Base-by-base conservation (phyloP, 2,113 vertebrate genomes). In the Callocephalon fimbriatum region DNA sequence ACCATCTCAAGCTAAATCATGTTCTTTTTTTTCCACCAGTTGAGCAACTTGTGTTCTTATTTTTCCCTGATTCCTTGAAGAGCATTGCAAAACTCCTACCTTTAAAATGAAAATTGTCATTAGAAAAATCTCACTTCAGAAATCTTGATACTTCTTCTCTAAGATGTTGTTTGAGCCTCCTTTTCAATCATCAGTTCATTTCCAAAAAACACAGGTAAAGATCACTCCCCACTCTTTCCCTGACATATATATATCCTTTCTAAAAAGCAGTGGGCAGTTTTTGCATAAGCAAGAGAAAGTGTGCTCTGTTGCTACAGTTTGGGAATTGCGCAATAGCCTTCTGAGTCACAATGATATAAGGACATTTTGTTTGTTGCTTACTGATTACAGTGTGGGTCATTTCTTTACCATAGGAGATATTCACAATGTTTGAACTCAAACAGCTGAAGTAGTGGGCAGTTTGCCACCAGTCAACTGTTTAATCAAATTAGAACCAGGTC, bases 1-100 rank as follows among this genome's bases (percentile, higher is more conserved):
- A 48, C 16, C 1, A 3, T 48, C 40, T 77, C 58, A 77, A 38
- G 15, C 6, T 68, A 56, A 23, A 26, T 66, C 20, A 2, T 16
- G 13, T 31, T 20, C 19, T 38, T 10, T n/a, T 47, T 45, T 42
- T 13, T 3, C 5, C 26, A 32, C 8, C 5, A 6, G 1, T 9
- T 54, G 48, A 4, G n/a, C 22, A 78, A 67, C 1, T 54, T 6
- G 1, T 4, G 8, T 27, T 40, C 15, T 45, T 35, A 31, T 68
- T 94, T 94, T 74, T 32, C 32, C 66, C 22, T 67, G 15, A 59
- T 29, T 63, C 4, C 31, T 78, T 78, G 10, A 61, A 84, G 83
- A 50, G 5, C 9, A 14, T 51, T 63, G 16, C 9, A 63, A 86
- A 75, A 48, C 27, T 32, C 3, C 18, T 19, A 35, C 15, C 10